Base-by-base conservation (phyloP, 2,113 vertebrate genomes). In the Platichthys stellatus region DNA sequence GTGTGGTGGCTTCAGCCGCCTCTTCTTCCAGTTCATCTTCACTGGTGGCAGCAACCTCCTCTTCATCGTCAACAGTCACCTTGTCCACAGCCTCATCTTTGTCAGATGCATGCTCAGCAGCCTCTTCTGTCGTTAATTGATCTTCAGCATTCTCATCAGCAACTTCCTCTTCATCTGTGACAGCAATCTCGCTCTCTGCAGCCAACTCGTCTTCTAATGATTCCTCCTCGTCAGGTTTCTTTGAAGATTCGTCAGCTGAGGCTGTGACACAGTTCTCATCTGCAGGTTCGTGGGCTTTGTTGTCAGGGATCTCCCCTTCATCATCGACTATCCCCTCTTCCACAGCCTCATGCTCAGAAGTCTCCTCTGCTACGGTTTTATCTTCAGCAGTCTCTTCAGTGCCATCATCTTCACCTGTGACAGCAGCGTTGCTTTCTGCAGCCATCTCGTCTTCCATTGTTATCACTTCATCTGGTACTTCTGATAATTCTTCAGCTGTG, bases 111-210 rank as follows among this genome's bases (percentile, higher is more conserved):
- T 24, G 68, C 21, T 74, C 3, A 2, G 5, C 81, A 47, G 20
- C 63, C 6, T 0, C 17, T 47, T 73, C 5, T 63, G 70, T 87
- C 72, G 24, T n/a, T 20, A n/a, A 63, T 67, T 21, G 51, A 54
- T 77, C 54, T 60, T 76, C 63, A 67, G 15, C 73, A 51, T 20
- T 59, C 17, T 65, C 75, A n/a, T 80, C 72, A 21, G n/a, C 63
- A 9, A 4, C 31, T 61, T n/a, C 65, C 62, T 82, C 78, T 76
- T 81, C 80, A 47, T 35, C 71, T 78, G 75, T 68, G 21, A 6
- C 60, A 63, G 69, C 72, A 51, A n/a, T 63, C 14, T 76, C 51
- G 12, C 45, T 47, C n/a, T 53, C 49, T 53, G 17, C 49, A 53
- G 49, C 17, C 49, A 53, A 66, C 8, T 58, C 59, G 13, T 53